Evolutionary conservation across 1,140 invertebrate species (phyloP).

Genomic region (Holotrichia oblita): DNA sequence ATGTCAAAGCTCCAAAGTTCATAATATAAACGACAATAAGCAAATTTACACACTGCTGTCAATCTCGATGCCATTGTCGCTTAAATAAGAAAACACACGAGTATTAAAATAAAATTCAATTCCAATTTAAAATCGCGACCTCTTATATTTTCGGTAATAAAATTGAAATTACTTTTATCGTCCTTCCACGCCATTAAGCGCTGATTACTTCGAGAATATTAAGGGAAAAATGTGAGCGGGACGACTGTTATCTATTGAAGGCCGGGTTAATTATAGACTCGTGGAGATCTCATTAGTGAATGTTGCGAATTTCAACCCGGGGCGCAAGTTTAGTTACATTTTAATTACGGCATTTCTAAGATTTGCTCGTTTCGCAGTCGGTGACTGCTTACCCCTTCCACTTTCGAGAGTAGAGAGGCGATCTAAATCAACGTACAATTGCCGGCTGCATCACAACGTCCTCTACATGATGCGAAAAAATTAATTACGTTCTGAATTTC

Average conservation of each 20-base stretch:
- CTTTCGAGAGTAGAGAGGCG: neutral
- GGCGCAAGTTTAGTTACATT: constrained; percentile 47
- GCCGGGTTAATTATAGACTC: constrained; percentile 50
- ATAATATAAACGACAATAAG: too few relatives aligned
- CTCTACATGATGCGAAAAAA: neutral
- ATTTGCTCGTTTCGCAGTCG: constrained; percentile 43
- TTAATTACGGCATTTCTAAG: constrained; percentile 51
- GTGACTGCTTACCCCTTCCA: neutral
- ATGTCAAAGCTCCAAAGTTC: too few relatives aligned
- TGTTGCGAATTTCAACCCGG: constrained; percentile 42
- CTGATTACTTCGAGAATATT: constrained; percentile 51
- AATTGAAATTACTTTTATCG: constrained; percentile 54
- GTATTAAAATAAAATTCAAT: constrained; percentile 42
- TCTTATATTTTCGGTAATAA: constrained; percentile 47
- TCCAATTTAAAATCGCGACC: constrained; percentile 37
- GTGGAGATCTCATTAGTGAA: constrained; percentile 48
- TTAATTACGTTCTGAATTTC: constrained; percentile 3
- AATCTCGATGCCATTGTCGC: constrained; percentile 4
- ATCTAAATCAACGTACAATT: neutral
- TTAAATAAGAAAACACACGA: neutral
- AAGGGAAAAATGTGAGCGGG: constrained; percentile 44
- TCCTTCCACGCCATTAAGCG: constrained; percentile 51
- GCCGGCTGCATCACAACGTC: neutral
- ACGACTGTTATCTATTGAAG: constrained; percentile 50
- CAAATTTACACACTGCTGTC: neutral